Conservation (phyloP, 2,888 invertebrate genomes). For the Lysandra bellargus region DNA sequence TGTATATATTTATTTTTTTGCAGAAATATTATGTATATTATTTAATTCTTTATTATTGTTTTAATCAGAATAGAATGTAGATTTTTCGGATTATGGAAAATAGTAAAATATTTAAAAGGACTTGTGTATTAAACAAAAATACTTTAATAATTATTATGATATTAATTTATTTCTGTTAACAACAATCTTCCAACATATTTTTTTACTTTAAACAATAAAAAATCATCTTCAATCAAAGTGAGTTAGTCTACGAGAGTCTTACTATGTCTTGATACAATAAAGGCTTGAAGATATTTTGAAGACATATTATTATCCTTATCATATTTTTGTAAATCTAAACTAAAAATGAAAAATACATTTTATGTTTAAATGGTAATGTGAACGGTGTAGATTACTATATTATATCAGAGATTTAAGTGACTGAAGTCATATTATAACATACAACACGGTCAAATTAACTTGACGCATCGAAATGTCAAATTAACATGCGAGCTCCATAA, state of each 20-base stretch:
- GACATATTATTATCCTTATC: too few species aligned
- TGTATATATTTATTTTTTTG: too few species aligned
- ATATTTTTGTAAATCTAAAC: too few species aligned
- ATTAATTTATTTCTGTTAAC: constrained; percentile 31
- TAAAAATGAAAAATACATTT: too few species aligned
- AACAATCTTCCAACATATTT: neutral
- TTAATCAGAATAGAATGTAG: too few species aligned
- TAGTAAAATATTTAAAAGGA: neutral
- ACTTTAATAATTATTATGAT: neutral
- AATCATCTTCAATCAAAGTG: neutral
- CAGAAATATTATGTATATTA: too few species aligned
- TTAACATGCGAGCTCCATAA: too few species aligned
- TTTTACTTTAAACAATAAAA: neutral
- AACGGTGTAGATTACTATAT: neutral
- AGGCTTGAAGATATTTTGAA: neutral
- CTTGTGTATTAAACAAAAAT: constrained; percentile 13
- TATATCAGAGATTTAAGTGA: neutral
- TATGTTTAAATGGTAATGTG: neutral
- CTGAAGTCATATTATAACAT: neutral
- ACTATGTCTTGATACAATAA: neutral
- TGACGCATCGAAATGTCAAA: too few species aligned
- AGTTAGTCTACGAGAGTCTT: neutral
- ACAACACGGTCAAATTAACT: too few species aligned
- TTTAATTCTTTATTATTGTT: too few species aligned
- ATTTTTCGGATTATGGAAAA: too few species aligned